Conservation (phyloP, 2,888 invertebrate species). For the Acronicta leporina region DNA sequence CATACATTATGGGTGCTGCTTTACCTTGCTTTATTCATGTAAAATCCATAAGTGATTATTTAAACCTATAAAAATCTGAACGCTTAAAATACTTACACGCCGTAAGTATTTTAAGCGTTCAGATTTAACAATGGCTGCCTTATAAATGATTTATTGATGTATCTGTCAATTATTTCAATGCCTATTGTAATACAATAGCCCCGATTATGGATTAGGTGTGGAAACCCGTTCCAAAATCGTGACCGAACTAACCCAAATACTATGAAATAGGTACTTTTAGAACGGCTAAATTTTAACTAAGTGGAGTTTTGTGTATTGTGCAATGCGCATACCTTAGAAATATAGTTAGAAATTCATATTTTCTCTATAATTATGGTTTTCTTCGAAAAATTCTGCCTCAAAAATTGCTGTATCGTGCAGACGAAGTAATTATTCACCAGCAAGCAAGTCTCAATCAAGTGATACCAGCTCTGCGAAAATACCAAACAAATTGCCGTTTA, state of each 20-base stretch:
- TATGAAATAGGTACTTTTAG: slow-evolving; percentile 12
- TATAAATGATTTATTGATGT: slow-evolving; percentile 31
- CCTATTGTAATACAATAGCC: slow-evolving; percentile 40
- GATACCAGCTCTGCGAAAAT: slow-evolving; percentile 37
- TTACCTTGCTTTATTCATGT: slow-evolving; percentile 4
- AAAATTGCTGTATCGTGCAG: background rate
- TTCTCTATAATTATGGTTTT: background rate
- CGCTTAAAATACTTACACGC: no score
- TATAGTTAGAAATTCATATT: background rate
- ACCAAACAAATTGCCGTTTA: slow-evolving; percentile 50
- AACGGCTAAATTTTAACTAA: background rate
- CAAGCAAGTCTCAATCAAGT: slow-evolving; percentile 32
- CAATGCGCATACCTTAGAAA: slow-evolving; percentile 14
- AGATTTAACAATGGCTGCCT: slow-evolving; percentile 28
- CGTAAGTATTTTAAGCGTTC: background rate
- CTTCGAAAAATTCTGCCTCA: background rate
- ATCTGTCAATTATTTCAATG: slow-evolving; percentile 38
- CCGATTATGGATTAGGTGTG: slow-evolving; percentile 33
- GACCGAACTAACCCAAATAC: slow-evolving; percentile 43
- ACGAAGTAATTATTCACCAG: slow-evolving; percentile 20
- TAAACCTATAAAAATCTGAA: no score
- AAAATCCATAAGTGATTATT: slow-evolving; percentile 7
- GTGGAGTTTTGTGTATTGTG: background rate
- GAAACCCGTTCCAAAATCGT: slow-evolving; percentile 39
- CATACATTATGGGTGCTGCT: slow-evolving; percentile 6